Evolutionary conservation across 2,113 vertebrate genomes (phyloP), one percentile per base, ranked within the genome.

Genomic region (Ranitomeya variabilis): DNA sequence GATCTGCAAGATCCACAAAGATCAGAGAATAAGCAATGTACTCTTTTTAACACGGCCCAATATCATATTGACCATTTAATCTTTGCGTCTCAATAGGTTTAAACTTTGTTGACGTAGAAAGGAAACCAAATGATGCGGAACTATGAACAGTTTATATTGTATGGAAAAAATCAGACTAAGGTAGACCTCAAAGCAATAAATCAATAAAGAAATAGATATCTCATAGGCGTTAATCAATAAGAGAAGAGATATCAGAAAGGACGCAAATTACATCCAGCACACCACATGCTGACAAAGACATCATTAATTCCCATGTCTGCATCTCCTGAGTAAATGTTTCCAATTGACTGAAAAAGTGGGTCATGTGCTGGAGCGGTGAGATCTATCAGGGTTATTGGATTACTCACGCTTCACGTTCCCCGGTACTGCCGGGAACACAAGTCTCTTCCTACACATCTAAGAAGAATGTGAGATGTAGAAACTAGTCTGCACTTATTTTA

Each of bases 401-500:
- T 98, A 98, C 96, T 95, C 95, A 95, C 94, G 96, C 96, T 97
- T 97, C 96, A 97, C 82, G 96, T 96, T 96, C 93, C 93, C 90
- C 91, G 89, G 93, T 95, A 92, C 92, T 3, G 93, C 90, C 91
- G 90, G 94, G 94, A 94, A 94, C 95, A 94, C 91, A 93, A 93
- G 92, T 92, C 93, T 94, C 94, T 95, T 93, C 91, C 91, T 92
- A 90, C 90, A 89, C 91, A 92, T 64, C 73, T n/a, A 54, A 52
- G 62, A 86, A 57, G 16, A 71, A 23, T 8, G 23, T 19, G 51
- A 81, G 77, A 57, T 45, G n/a, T n/a, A 45, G 19, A 80, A 66
- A 69, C 14, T 31, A 26, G 26, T 2, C 45, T 45, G 73, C 21
- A 86, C 55, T 52, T 26, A 31, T 31, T 73, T 57, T 10, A 71